phyloP scores from a whole-genome alignment of 1,140 invertebrate species.

The Lepidurus couesii region DNA sequence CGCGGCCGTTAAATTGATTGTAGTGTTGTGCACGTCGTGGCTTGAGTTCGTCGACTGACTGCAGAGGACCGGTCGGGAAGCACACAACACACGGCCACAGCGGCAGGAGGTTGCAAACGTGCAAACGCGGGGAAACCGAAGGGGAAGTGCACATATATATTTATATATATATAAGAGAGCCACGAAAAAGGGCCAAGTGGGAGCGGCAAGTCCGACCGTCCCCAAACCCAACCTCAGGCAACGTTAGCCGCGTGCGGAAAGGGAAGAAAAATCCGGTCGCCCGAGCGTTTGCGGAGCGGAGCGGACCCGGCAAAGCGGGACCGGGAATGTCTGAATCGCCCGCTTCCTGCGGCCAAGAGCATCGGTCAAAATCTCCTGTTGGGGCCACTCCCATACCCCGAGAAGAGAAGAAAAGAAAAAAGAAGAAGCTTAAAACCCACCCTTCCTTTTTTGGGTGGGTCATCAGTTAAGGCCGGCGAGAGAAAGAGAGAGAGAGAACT shows the following conservation, averaged over 20 bases:
- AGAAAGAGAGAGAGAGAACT: constrained; percentile 3
- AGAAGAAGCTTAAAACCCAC: constrained; percentile 21
- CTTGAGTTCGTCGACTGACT: constrained; percentile 18
- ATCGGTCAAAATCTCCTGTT: background rate
- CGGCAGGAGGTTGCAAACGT: background rate
- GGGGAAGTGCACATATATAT: background rate
- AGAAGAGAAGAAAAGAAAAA: background rate
- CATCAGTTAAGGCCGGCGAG: constrained; percentile 13
- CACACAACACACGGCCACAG: background rate
- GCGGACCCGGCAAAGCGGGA: background rate
- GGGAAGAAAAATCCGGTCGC: background rate
- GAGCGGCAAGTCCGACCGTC: background rate
- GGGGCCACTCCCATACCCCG: background rate
- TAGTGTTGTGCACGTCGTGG: background rate
- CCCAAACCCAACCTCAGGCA: background rate
- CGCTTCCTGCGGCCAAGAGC: background rate
- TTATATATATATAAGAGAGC: background rate
- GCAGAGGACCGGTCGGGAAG: background rate
- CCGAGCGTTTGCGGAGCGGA: background rate
- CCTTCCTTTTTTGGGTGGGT: constrained; percentile 21
- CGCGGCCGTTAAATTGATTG: background rate
- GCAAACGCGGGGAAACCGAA: background rate
- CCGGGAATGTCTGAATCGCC: background rate
- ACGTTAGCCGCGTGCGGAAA: background rate
- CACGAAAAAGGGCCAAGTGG: constrained; percentile 10